Percentiles rank a stretch among this genome's conserved stretches.
Conservation (phyloP, 2,797 vertebrate genomes). For the Pagetopsis macropterus region DNA sequence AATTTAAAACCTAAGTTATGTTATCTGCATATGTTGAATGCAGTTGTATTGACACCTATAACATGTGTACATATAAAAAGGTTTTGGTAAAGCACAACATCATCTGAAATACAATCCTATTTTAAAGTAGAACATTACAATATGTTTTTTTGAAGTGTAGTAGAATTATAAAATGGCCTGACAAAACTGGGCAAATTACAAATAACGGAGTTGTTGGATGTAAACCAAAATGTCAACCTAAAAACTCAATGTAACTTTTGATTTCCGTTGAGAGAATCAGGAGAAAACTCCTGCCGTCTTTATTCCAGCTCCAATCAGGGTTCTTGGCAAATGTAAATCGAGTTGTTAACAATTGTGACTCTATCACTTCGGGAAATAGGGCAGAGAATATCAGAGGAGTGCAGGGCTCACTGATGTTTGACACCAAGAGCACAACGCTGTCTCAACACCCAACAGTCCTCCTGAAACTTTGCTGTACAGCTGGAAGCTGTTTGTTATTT, state of each 20-base stretch:
- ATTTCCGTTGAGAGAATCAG: slow-evolving; percentile 39
- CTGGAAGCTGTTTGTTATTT: slow-evolving; percentile 67
- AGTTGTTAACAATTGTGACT: slow-evolving; percentile 66
- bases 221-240: slow-evolving; percentile 10
- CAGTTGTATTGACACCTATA: too few relatives aligned
- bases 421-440: slow-evolving; percentile 28
- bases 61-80: too few relatives aligned
- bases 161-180: too few relatives aligned
- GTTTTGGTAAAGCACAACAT: too few relatives aligned
- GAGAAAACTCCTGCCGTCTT: neutral
- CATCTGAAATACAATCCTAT: too few relatives aligned
- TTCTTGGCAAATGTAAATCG: slow-evolving; percentile 59
- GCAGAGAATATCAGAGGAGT: slow-evolving; percentile 45
- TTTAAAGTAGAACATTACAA: too few relatives aligned
- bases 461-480: slow-evolving; percentile 34
- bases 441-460: slow-evolving; percentile 38
- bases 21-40: too few relatives aligned
- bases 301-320: slow-evolving; percentile 48
- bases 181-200: neutral
- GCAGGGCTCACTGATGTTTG: slow-evolving; percentile 22
- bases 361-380: slow-evolving; percentile 38
- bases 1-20: too few relatives aligned
- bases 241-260: slow-evolving; percentile 22
- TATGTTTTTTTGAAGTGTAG: too few relatives aligned
- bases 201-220: slow-evolving; percentile 10